Percentiles rank a stretch among this genome's conserved stretches.
Evolutionary conservation across 2,113 vertebrate species (phyloP).

Genomic region (Podarcis muralis): DNA sequence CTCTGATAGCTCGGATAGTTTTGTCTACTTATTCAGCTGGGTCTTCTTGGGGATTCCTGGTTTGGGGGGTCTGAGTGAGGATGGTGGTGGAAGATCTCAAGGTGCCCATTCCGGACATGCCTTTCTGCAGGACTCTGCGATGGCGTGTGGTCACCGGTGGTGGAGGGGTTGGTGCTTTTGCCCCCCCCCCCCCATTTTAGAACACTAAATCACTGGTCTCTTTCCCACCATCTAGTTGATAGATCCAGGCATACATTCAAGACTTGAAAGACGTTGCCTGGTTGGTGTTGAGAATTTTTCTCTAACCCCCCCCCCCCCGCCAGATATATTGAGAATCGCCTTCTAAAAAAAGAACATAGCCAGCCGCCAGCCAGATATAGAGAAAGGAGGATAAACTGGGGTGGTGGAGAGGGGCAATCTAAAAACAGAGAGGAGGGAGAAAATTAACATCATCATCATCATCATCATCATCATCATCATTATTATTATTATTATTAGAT

Average conservation of each 20-base stretch:
- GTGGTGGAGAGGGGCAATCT: background rate
- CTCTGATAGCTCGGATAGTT: background rate
- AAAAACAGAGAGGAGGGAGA: background rate
- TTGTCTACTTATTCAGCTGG: slow-evolving; percentile 13
- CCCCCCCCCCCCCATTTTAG: slow-evolving; percentile 45
- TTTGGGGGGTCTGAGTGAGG: background rate
- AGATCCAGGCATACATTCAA: slow-evolving; percentile 64
- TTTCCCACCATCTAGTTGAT: slow-evolving; percentile 47
- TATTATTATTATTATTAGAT: too few relatives aligned
- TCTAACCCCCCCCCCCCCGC: too few relatives aligned
- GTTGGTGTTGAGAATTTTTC: slow-evolving; percentile 68
- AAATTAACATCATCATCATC: background rate
- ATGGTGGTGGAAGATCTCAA: background rate
- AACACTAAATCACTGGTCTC: slow-evolving; percentile 46
- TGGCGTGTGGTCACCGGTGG: background rate
- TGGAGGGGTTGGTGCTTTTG: background rate
- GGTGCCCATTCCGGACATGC: too few relatives aligned
- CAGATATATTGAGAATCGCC: too few relatives aligned
- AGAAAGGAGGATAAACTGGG: slow-evolving; percentile 53
- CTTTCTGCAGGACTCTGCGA: slow-evolving; percentile 38
- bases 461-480: too few relatives aligned
- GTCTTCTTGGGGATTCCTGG: background rate
- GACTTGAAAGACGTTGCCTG: slow-evolving; percentile 66
- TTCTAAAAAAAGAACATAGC: background rate
- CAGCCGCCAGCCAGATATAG: slow-evolving; percentile 46